phyloP scores from a whole-genome alignment of 2,113 vertebrate species.

The Istiophorus platypterus region DNA sequence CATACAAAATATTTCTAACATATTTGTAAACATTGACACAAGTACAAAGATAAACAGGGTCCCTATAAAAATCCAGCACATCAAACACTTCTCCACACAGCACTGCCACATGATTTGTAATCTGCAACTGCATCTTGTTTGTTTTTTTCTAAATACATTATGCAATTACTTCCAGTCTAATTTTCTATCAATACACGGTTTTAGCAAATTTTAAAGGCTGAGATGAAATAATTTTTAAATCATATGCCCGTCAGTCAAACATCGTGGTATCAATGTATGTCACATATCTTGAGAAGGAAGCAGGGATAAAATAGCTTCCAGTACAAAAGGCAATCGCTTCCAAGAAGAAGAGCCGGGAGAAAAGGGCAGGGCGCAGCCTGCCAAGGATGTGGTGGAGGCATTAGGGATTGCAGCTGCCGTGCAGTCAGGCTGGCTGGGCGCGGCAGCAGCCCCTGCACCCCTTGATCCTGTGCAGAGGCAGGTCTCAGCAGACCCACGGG shows the following conservation, averaged over 20 bases:
- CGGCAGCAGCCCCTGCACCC: conserved; percentile 66
- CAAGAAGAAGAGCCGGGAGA: conserved; percentile 52
- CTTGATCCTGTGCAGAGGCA: conserved; percentile 82
- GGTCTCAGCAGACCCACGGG: conserved; percentile 75
- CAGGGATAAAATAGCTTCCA: conserved; percentile 34
- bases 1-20: conserved; percentile 71
- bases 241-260: conserved; percentile 26
- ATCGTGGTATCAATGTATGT: conserved; percentile 25
- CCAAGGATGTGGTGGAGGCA: conserved; percentile 74
- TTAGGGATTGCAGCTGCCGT: conserved; percentile 74
- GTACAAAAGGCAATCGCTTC: conserved; percentile 31
- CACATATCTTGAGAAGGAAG: conserved; percentile 21
- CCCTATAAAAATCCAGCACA: conserved; percentile 68
- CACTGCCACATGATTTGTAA: conserved; percentile 48
- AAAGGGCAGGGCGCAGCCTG: conserved; percentile 66
- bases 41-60: conserved; percentile 75
- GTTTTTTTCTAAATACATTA: conserved; percentile 22
- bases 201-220: conserved; percentile 45
- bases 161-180: conserved; percentile 45
- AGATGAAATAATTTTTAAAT: conserved; percentile 21
- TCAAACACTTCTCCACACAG: conserved; percentile 51
- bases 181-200: conserved; percentile 40
- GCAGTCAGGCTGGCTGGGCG: conserved; percentile 66
- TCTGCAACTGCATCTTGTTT: conserved; percentile 28
- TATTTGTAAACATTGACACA: conserved; percentile 81